These are phyloP conservation scores for Aleiodes alternator DNA, from an alignment of 2,888 invertebrate species.

Conservation along the genomic window DNA sequence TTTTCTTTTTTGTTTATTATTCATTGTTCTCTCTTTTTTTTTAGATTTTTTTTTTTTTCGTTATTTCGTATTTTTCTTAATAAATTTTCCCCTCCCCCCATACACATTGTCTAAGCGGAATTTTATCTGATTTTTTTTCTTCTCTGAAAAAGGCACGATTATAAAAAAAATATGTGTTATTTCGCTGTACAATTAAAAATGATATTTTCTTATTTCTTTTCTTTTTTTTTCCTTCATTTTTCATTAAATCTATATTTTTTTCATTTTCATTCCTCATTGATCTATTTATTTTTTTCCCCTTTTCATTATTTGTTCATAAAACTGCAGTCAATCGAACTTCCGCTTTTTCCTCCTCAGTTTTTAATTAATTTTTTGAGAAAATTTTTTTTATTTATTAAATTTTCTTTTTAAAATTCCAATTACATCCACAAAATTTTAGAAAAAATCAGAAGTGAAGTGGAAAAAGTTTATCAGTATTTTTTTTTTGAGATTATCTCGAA, in stretches of 20 bases:
- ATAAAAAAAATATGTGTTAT: conserved; percentile 73
- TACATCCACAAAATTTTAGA: conserved; percentile 59
- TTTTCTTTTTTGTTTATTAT: conserved; percentile 44
- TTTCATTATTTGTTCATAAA: conserved; percentile 34
- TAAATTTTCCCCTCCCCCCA: conserved; percentile 34
- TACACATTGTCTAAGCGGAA: conserved; percentile 39
- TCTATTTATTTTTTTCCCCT: conserved; percentile 26
- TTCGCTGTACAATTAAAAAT: conserved; percentile 72
- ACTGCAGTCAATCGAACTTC: conserved; percentile 26
- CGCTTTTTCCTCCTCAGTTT: conserved; percentile 34
- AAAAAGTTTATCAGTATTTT: conserved; percentile 1
- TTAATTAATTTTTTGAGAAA: conserved; percentile 22
- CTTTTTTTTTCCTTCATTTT: conserved; percentile 52
- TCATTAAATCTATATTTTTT: conserved; percentile 37
- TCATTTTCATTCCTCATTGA: conserved; percentile 22
- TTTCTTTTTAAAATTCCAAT: conserved; percentile 57
- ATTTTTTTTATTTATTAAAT: conserved; percentile 17
- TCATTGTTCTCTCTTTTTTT: conserved; percentile 44
- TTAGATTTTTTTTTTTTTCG: conserved; percentile 43
- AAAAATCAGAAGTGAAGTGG: conserved; percentile 50
- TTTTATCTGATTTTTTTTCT: conserved; percentile 68
- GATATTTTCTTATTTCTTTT: conserved; percentile 58
- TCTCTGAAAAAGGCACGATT: conserved; percentile 76
- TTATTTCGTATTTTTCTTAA: conserved; percentile 36
- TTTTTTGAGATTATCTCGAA: conserved; percentile 38